Evolutionary conservation across 2,888 invertebrate species (phyloP), one percentile per base, ranked within the genome.

Genomic region (Micoletzkya japonica): DNA sequence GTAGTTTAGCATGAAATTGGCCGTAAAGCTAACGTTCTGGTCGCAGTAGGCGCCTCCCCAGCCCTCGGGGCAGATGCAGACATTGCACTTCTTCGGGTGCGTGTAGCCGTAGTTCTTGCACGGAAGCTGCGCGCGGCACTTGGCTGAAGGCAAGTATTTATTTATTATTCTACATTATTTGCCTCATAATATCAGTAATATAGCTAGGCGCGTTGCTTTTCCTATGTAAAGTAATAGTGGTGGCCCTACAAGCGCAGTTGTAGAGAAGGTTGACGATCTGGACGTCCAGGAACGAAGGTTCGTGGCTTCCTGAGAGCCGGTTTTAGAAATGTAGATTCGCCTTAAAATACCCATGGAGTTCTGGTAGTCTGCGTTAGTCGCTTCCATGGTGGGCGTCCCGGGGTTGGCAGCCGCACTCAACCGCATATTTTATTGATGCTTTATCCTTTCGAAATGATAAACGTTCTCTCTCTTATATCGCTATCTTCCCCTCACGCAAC

Each of bases 21-120:
- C 24, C 1, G 36, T 4, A 24, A 63, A 6, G 7, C 26, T 50
- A 14, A 50, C 63, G 36, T 50, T 63, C 50, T 63, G 49, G 17
- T 44, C 50, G 63, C 63, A 63, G 50, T 50, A 50, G 0, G 44
- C 32, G 4, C 63, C 63, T 63, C 63, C 63, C 63, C 63, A 63
- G 30, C 63, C 63, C 34, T 63, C 63, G 24, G 63, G 63, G 26
- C 63, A 63, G 7, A 63, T 30, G 20, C 63, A 63, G 28, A 39
- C 63, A 39, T 63, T 63, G 63, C 63, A 63, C 63, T 63, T 63
- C 50, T 63, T 63, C 7, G 63, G 63, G 20, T 63, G 63, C 1
- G 63, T 63, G 34, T 63, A 63, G 20, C 63, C 63, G 34, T 24
- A 32, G 63, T 63, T 63, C 63, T 63, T 63, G 63, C 63, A 63